Evolutionary conservation across 2,888 invertebrate genomes (phyloP).

Genomic region (Hybos culiciformis): DNA sequence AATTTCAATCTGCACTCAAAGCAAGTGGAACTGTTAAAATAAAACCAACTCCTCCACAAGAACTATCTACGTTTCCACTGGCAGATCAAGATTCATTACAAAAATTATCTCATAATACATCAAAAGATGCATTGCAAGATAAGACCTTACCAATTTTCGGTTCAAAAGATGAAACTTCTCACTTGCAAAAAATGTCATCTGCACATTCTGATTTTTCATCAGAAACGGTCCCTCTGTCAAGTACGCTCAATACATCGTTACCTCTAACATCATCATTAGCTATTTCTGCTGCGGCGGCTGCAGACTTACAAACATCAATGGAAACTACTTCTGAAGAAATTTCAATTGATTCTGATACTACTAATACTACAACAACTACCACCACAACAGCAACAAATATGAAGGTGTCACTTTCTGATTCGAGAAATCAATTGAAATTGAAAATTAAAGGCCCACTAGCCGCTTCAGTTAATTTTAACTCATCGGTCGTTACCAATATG

Average conservation of each 20-base stretch:
- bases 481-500: conserved; percentile 42
- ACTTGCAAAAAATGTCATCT: not conserved
- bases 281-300: not conserved
- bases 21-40: conserved; percentile 38
- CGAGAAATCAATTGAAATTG: conserved; percentile 73
- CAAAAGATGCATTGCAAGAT: not conserved
- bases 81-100: not conserved
- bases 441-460: conserved; percentile 83
- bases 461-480: conserved; percentile 56
- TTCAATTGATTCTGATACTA: conserved; percentile 36
- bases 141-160: not conserved
- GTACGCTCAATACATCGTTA: too few relatives aligned
- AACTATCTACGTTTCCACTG: too few relatives aligned
- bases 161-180: not conserved
- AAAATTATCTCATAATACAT: not conserved
- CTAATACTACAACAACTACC: too few relatives aligned
- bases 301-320: conserved; percentile 29
- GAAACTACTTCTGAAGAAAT: conserved; percentile 36
- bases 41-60: conserved; percentile 22
- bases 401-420: conserved; percentile 64
- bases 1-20: conserved; percentile 52
- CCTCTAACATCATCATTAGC: conserved; percentile 8
- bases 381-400: too few relatives aligned
- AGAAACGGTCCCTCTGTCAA: not conserved
- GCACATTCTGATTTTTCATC: too few relatives aligned